Conservation (phyloP, 2,797 vertebrate genomes). For the Apogon talboti region DNA sequence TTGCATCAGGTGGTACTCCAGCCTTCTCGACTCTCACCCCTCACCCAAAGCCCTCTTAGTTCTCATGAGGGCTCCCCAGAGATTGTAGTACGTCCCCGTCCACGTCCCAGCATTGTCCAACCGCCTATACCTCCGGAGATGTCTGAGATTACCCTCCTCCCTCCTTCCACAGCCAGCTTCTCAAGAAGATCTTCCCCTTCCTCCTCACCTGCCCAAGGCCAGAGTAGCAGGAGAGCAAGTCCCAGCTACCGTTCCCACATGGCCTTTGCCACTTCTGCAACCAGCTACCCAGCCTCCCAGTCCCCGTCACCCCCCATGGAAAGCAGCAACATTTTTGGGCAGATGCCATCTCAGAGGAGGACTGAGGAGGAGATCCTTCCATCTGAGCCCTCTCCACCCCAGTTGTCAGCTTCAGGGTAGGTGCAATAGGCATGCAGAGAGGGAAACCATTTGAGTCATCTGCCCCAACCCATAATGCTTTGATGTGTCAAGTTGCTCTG, state of each 20-base stretch:
- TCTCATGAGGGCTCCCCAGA: constrained; percentile 96
- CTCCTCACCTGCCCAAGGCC: constrained; percentile 92
- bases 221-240: constrained; percentile 85
- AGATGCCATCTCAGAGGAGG: constrained; percentile 92
- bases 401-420: constrained; percentile 98
- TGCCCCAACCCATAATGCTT: constrained; percentile 75
- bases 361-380: constrained; percentile 94
- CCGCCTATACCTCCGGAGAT: constrained; percentile 87
- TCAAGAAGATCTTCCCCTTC: constrained; percentile 95
- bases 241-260: constrained; percentile 89
- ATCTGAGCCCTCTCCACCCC: constrained; percentile 92
- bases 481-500: constrained; percentile 69
- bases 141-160: constrained; percentile 97
- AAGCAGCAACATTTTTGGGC: constrained; percentile 93
- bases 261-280: constrained; percentile 91
- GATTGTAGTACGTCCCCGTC: constrained; percentile 93
- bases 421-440: constrained; percentile 83
- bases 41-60: constrained; percentile 97
- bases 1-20: constrained; percentile 99
- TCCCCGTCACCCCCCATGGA: constrained; percentile 89
- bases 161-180: constrained; percentile 94
- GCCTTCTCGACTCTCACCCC: constrained; percentile 96
- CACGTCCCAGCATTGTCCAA: constrained; percentile 93
- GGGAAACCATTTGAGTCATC: constrained; percentile 75
- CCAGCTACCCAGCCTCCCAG: constrained; percentile 89